Percentiles rank a stretch among this genome's conserved stretches.
Evolutionary conservation across 2,113 vertebrate genomes (phyloP).

Genomic region (Sphaerodactylus townsendi): DNA sequence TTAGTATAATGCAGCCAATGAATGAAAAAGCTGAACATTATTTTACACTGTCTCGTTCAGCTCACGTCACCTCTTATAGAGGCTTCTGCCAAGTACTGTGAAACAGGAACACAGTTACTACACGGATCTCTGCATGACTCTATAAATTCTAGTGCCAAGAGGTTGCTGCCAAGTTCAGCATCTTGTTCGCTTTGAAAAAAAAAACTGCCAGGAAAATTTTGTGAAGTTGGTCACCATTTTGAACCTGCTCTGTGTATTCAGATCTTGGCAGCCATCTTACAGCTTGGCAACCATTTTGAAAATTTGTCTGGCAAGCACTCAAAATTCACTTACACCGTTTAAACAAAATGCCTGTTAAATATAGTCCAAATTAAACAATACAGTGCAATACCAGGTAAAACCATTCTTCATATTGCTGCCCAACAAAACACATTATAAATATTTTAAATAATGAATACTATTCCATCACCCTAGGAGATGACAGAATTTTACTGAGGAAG

Average conservation of each 20-base stretch:
- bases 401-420: constrained; percentile 54
- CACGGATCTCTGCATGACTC: constrained; percentile 91
- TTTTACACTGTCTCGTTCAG: constrained; percentile 66
- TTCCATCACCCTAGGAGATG: constrained; percentile 13
- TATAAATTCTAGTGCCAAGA: constrained; percentile 84
- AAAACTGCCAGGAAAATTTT: constrained; percentile 53
- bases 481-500: neutral
- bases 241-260: constrained; percentile 72
- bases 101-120: constrained; percentile 82
- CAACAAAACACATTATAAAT: constrained; percentile 33
- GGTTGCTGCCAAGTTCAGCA: constrained; percentile 85
- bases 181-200: constrained; percentile 73
- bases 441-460: constrained; percentile 38
- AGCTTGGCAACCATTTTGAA: constrained; percentile 99
- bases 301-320: constrained; percentile 85
- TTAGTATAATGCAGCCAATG: constrained; percentile 58
- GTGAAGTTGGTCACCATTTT: constrained; percentile 76
- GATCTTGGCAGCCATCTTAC: constrained; percentile 97
- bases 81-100: constrained; percentile 80
- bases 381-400: constrained; percentile 70
- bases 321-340: constrained; percentile 79
- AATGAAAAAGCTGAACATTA: constrained; percentile 60
- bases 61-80: constrained; percentile 69
- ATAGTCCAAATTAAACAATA: constrained; percentile 75
- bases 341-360: constrained; percentile 79